A percentile compares a stretch with the other conserved stretches of the same genome.
Evolutionary conservation across 2,888 invertebrate genomes (phyloP).

Genomic region (Drosophila stalkeri): DNA sequence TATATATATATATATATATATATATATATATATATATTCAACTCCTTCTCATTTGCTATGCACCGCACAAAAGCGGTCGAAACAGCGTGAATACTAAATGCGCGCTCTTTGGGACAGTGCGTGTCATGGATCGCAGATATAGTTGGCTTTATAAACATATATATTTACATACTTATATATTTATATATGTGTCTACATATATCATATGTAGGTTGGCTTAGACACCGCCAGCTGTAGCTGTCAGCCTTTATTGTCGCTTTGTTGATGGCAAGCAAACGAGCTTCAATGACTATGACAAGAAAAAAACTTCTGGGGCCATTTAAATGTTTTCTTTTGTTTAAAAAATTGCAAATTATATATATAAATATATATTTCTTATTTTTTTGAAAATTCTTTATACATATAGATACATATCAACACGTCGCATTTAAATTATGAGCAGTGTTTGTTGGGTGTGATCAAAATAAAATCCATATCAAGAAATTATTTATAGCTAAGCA

Average conservation of each 20-base stretch:
- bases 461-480: not conserved
- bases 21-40: not conserved
- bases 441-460: too few species aligned
- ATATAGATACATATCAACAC: slow-evolving; percentile 29
- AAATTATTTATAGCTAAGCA: not conserved
- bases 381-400: too few species aligned
- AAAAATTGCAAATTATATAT: slow-evolving; percentile 4
- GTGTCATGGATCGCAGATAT: slow-evolving; percentile 49
- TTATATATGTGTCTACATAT: not conserved
- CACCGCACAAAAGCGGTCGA: slow-evolving; percentile 58
- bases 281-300: slow-evolving; percentile 17
- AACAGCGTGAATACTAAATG: slow-evolving; percentile 72
- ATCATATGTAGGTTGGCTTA: slow-evolving; percentile 24
- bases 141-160: slow-evolving; percentile 12
- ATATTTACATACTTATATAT: not conserved
- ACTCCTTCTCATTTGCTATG: slow-evolving; percentile 66
- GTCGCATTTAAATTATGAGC: slow-evolving; percentile 10
- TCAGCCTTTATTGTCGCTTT: slow-evolving; percentile 47
- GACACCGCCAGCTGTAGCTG: slow-evolving; percentile 26
- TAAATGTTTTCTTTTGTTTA: not conserved
- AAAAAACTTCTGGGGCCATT: not conserved
- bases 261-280: slow-evolving; percentile 14
- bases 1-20: not conserved
- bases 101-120: slow-evolving; percentile 37
- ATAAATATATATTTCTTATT: not conserved